Base-by-base conservation (phyloP, 1,140 invertebrate genomes). In the Globodera rostochiensis region DNA sequence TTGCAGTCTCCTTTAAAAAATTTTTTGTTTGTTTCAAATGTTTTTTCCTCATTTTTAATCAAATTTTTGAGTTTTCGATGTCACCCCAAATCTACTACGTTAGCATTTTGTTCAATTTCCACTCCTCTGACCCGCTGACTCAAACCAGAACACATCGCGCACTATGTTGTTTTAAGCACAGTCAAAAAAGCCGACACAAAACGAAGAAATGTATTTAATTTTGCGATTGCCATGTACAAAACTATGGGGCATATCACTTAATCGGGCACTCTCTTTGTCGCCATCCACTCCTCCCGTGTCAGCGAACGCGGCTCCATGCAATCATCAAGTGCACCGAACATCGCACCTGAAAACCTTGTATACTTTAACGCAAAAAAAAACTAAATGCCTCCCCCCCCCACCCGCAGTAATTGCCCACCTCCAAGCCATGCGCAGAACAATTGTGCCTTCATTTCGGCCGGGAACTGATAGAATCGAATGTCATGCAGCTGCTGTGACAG, bases 211-310 rank as follows among this genome's bases (percentile, higher is more conserved):
- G 36, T 36, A 36, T 36, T 36, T 36, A 36, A 36, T 36, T 36
- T 36, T 36, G 36, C 36, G 36, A 36, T 36, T 36, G 36, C 36
- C 36, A 36, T 9, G 50, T 53, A 53, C 50, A 53, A 53, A 9
- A 53, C 7, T 53, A 53, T 13, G 1, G 50, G 7, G 1, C 50
- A 53, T 53, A 53, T 53, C 47, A 80, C 73, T 83, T 84, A 84
- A 64, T 84, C 83, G 6, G 85, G 85, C 45, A 84, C 82, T 49
- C 36, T 53, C 15, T 50, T 73, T 25, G 50, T 50, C 13, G 15
- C 47, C 70, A 85, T 64, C 83, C 83, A 84, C 57, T 84, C 83
- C 45, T 86, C 79, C 46, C 71, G 86, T 15, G 84, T 86, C 21
- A 83, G n/a, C 9, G 83, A 82, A 64, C 84, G 67, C 6, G 53